Conservation (phyloP, 2,888 invertebrate genomes). For the Melipona bicolor region DNA sequence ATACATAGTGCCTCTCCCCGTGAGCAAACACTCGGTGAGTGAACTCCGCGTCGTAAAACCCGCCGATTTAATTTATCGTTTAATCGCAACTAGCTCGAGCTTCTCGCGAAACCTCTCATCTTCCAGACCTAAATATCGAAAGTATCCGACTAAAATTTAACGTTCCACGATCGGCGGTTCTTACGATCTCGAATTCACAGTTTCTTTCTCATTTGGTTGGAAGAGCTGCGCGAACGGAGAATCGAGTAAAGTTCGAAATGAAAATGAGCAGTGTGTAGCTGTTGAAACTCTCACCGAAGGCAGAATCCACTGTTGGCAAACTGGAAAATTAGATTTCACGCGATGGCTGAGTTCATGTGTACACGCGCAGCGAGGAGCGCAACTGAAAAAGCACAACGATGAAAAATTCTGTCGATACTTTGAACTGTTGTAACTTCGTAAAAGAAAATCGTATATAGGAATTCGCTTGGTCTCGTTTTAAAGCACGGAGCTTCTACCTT, state of each 20-base stretch:
- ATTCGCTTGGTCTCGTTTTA: too few species aligned
- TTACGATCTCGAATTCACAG: background rate
- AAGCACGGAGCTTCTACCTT: too few species aligned
- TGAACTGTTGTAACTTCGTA: too few species aligned
- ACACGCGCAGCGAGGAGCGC: slow-evolving; percentile 1
- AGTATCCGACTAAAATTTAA: background rate
- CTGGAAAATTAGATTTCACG: slow-evolving; percentile 36
- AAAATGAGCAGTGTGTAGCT: background rate
- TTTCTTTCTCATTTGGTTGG: too few species aligned
- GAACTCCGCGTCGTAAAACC: background rate
- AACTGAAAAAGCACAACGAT: background rate
- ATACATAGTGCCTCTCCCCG: background rate
- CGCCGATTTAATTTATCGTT: background rate
- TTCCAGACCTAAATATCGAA: background rate
- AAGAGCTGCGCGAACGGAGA: background rate
- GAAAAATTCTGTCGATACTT: too few species aligned
- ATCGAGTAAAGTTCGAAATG: background rate
- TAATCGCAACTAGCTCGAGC: background rate
- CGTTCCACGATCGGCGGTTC: slow-evolving; percentile 7
- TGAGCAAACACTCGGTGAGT: background rate
- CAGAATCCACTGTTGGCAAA: slow-evolving; percentile 11
- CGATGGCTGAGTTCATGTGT: slow-evolving; percentile 4
- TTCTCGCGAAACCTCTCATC: background rate
- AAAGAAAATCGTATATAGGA: too few species aligned
- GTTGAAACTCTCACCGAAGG: background rate